Base-by-base conservation (phyloP, 1,140 invertebrate genomes). In the Anadara kagoshimensis region DNA sequence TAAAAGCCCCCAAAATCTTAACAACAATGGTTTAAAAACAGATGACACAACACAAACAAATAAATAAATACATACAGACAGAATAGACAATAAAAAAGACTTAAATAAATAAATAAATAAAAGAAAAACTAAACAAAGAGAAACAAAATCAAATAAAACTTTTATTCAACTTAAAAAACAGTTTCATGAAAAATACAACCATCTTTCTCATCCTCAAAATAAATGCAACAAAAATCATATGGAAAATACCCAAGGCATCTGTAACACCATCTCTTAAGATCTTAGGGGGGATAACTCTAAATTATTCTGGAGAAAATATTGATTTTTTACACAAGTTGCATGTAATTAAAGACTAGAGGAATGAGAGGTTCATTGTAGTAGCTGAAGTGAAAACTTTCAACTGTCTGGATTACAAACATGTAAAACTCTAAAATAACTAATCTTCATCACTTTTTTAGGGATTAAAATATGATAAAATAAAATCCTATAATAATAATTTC, bases 211-310 rank as follows among this genome's bases (percentile, higher is more conserved):
- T 64, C n/a, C n/a, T 64, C n/a, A 53, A 51, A 64, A 53, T 51
- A 64, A 51, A 51, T 53, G 62, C 49, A 64, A 64, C 29, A 51
- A 47, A 64, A 5, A 64, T 51, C 45, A 64, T 36, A 64, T 51
- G 24, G 5, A 64, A 62, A 47, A 62, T 10, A 36, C 22, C 49
- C 14, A 49, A 26, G 10, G 11, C 14, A n/a, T 18, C 24, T 53
- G n/a, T 47, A 36, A 51, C 10, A 36, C 41, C 26, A 64, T 51
- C 36, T 49, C 36, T 64, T 16, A 64, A 47, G 36, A 43, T 51
- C 51, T 18, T 51, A 75, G 58, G 74, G 74, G 74, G 67, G 69
- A 43, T 76, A 76, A 76, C 74, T 76, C 74, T 72, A 76, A 76
- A 68, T 68, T 72, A 41, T 62, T 58, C 47, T 36, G 49, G 49